Evolutionary conservation across 2,888 invertebrate species (phyloP).

Genomic region (Acanthosepion pharaonis): DNA sequence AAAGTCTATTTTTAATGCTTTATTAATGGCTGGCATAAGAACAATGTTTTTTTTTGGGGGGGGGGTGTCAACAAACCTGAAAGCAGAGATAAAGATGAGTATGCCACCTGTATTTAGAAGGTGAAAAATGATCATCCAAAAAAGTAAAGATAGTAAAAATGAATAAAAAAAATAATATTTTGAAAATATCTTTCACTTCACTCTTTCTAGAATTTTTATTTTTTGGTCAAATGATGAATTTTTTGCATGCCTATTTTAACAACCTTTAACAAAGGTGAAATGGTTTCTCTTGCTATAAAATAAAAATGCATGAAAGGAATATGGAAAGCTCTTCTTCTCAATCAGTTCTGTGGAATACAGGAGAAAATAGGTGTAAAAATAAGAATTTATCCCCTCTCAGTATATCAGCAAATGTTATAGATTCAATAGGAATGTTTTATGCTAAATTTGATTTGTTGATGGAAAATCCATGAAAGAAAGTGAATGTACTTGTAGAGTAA

Average conservation of each 20-base stretch:
- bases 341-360: too few relatives aligned
- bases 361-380: too few relatives aligned
- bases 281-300: neutral
- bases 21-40: conserved; percentile 6
- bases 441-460: neutral
- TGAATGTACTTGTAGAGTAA: too few relatives aligned
- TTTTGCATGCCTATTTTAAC: neutral
- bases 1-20: conserved; percentile 8
- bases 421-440: neutral
- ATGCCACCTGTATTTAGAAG: neutral
- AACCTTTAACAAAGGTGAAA: too few relatives aligned
- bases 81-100: neutral
- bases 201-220: neutral
- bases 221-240: neutral
- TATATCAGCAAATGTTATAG: too few relatives aligned
- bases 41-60: neutral
- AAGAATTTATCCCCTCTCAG: too few relatives aligned
- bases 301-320: too few relatives aligned
- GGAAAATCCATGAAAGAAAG: neutral
- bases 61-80: neutral
- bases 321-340: too few relatives aligned
- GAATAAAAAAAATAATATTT: too few relatives aligned
- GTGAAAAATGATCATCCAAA: neutral
- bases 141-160: neutral
- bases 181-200: neutral